phyloP scores from a whole-genome alignment of 35 echinoderm and acorn worm genomes.

The Ophiothrix spiculata region DNA sequence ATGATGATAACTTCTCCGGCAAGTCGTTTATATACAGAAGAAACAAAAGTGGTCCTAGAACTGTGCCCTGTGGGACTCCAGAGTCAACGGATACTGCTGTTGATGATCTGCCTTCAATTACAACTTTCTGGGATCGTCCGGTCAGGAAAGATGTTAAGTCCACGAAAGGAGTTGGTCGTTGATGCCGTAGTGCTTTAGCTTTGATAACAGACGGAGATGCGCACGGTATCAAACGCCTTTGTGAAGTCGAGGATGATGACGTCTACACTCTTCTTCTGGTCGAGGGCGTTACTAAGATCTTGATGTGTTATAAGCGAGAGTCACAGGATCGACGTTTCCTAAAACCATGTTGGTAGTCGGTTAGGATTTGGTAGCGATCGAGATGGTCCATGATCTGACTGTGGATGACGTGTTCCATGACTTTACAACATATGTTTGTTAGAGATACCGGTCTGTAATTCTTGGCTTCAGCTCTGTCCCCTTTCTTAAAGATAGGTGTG shows the following conservation, averaged over 20 bases:
- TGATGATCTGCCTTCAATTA: slow-evolving; percentile 33
- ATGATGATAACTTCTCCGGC: slow-evolving; percentile 1
- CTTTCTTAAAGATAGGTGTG: slow-evolving; percentile 36
- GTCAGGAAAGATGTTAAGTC: slow-evolving; percentile 20
- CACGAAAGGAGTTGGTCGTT: slow-evolving; percentile 11
- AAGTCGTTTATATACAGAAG: slow-evolving; percentile 40
- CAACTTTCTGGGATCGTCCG: slow-evolving; percentile 15
- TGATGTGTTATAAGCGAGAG: neutral
- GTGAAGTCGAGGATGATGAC: slow-evolving; percentile 34
- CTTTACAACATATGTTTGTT: slow-evolving; percentile 30
- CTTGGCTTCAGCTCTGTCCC: slow-evolving; percentile 12
- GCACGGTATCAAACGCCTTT: slow-evolving; percentile 36
- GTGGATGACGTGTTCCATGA: slow-evolving; percentile 27
- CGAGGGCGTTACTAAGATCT: neutral
- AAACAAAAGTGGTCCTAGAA: slow-evolving; percentile 29
- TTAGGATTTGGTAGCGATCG: slow-evolving; percentile 20
- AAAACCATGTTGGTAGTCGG: slow-evolving; percentile 41
- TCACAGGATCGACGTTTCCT: slow-evolving; percentile 31
- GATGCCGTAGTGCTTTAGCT: slow-evolving; percentile 40
- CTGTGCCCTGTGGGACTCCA: slow-evolving; percentile 21
- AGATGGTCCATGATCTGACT: slow-evolving; percentile 40
- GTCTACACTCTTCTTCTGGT: slow-evolving; percentile 14
- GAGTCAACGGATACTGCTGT: slow-evolving; percentile 6
- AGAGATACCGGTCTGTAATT: slow-evolving; percentile 54
- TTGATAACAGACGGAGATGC: slow-evolving; percentile 18